phyloP scores from a whole-genome alignment of 2,888 invertebrate species.

The Lamellibrachia columna region DNA sequence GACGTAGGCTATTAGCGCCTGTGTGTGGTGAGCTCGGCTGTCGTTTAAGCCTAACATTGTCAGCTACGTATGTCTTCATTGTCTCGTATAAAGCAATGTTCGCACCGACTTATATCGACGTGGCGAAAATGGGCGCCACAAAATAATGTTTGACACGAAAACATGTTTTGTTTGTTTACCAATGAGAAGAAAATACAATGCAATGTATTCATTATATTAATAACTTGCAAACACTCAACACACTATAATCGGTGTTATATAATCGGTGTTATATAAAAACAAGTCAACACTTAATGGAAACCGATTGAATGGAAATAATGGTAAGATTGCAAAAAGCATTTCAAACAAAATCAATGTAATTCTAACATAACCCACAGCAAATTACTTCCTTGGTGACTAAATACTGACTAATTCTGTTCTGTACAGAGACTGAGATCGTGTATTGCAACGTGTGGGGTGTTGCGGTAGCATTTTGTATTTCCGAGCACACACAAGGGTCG shows the following conservation, averaged over 20 bases:
- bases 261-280: background rate
- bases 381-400: background rate
- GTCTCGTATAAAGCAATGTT: background rate
- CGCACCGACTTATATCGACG: background rate
- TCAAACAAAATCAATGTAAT: background rate
- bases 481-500: background rate
- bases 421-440: background rate
- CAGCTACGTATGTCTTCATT: background rate
- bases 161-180: background rate
- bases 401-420: background rate
- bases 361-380: background rate
- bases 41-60: background rate
- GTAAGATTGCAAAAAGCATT: background rate
- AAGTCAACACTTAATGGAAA: background rate
- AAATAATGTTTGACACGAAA: background rate
- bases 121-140: background rate
- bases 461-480: background rate
- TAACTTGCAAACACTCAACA: background rate
- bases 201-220: background rate
- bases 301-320: background rate
- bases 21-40: background rate
- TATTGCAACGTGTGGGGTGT: background rate
- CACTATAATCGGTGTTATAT: background rate
- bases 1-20: background rate
- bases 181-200: background rate